Evolutionary conservation across 2,113 vertebrate species (phyloP).

Genomic region (Platanista minor): DNA sequence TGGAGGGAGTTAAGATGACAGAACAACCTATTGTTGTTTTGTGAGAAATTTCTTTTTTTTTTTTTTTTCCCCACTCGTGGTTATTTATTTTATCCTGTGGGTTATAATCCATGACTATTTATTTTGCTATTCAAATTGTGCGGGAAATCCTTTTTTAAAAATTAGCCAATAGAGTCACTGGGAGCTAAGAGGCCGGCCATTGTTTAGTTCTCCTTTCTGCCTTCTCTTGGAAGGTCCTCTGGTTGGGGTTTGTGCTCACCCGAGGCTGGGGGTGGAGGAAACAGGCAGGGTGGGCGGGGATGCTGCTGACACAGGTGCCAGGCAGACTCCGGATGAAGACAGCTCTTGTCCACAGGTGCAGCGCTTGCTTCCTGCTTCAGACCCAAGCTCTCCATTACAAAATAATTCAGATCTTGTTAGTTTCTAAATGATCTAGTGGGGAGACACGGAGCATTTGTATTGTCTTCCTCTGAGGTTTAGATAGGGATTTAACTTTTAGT

Average conservation of each 20-base stretch:
- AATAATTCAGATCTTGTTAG: not conserved
- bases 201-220: not conserved
- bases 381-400: not conserved
- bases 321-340: not conserved
- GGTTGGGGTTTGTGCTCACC: not conserved
- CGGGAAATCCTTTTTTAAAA: not conserved
- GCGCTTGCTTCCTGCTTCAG: not conserved
- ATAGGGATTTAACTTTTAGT: not conserved
- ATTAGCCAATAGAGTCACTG: not conserved
- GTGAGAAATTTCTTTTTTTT: not conserved
- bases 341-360: not conserved
- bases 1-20: not conserved
- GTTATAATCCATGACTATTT: not conserved
- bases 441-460: not conserved
- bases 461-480: not conserved
- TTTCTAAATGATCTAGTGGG: not conserved
- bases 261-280: not conserved
- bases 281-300: not conserved
- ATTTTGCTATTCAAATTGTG: not conserved
- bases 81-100: not conserved
- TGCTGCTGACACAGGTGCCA: no score
- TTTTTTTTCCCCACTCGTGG: not conserved
- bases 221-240: not conserved
- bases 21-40: not conserved
- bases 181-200: not conserved